Base-by-base conservation (phyloP, 1,140 invertebrate species). In the Rhopalosiphum maidis region DNA sequence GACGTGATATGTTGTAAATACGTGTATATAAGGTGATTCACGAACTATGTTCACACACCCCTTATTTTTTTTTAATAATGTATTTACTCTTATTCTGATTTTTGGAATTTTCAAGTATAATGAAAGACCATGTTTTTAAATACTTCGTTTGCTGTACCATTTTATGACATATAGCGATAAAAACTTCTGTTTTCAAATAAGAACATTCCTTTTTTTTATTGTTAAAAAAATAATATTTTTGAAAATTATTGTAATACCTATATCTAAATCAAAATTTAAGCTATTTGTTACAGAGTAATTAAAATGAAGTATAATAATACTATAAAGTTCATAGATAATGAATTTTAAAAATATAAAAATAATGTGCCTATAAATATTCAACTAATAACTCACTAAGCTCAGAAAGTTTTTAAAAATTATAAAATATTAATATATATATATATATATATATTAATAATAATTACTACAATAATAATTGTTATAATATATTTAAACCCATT, bases 31-130 rank as follows among this genome's bases (percentile, higher is more conserved):
- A 23, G 22, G 55, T 68, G 60, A 68, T 68, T n/a, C 30, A n/a
- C 30, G 11, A n/a, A n/a, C 0, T 0, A n/a, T 68, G 15, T 4
- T 68, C 5, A 6, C 15, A 5, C 1, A n/a, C 18, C 30, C 11
- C 60, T 21, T 18, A 1, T 77, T 77, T 77, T 18, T n/a, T 15
- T n/a, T 21, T 77, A 77, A 77, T 77, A 77, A 77, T n/a, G 15
- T 0, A n/a, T n/a, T n/a, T 77, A 77, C n/a, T 77, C 30, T 18
- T n/a, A 77, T 77, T 77, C 4, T 77, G 15, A 18, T 77, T 77
- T 77, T 77, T 77, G 11, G 3, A n/a, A 77, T 77, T 18, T 77
- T 6, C 15, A 77, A n/a, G 30, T 68, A 18, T n/a, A n/a, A 5
- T n/a, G 18, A 77, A 77, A 77, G 5, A 18, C 60, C n/a, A 77